Evolutionary conservation across 2,113 vertebrate genomes (phyloP).

Genomic region (Pterocles burchelli): DNA sequence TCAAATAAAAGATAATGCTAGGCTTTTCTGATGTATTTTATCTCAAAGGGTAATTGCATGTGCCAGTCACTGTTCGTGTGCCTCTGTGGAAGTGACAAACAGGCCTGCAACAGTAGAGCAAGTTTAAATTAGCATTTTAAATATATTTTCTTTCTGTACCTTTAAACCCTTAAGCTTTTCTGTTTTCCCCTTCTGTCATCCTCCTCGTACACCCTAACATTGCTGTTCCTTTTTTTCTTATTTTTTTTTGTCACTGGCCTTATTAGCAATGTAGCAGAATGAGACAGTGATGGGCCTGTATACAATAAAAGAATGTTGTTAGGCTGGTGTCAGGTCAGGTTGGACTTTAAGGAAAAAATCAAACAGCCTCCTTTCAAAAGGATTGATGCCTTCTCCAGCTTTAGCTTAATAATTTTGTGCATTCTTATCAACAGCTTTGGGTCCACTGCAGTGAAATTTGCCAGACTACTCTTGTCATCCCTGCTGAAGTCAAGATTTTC

Average conservation of each 20-base stretch:
- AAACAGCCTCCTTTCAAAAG: not conserved
- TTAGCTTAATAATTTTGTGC: constrained; percentile 27
- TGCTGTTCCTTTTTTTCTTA: not conserved
- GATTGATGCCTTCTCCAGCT: constrained; percentile 38
- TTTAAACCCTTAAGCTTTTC: not conserved
- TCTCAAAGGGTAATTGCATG: not conserved
- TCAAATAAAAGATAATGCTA: not conserved
- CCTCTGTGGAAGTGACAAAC: not conserved
- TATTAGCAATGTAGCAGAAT: not conserved
- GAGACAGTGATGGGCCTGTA: not conserved
- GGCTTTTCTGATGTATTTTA: not conserved
- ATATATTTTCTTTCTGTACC: not conserved
- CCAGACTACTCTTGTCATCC: not conserved
- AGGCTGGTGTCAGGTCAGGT: constrained; percentile 4
- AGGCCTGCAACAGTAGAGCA: not conserved
- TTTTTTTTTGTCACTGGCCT: not conserved
- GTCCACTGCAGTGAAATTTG: not conserved
- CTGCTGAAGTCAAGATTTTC: not conserved
- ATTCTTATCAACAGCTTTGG: constrained; percentile 1
- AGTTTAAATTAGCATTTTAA: constrained; percentile 10
- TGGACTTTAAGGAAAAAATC: constrained; percentile 10
- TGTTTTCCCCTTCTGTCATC: not conserved
- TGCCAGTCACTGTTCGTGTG: not conserved
- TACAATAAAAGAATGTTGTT: constrained; percentile 2
- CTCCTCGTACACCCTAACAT: not conserved